phyloP scores from a whole-genome alignment of 2,888 invertebrate genomes.

The Ecliptopera silaceata region DNA sequence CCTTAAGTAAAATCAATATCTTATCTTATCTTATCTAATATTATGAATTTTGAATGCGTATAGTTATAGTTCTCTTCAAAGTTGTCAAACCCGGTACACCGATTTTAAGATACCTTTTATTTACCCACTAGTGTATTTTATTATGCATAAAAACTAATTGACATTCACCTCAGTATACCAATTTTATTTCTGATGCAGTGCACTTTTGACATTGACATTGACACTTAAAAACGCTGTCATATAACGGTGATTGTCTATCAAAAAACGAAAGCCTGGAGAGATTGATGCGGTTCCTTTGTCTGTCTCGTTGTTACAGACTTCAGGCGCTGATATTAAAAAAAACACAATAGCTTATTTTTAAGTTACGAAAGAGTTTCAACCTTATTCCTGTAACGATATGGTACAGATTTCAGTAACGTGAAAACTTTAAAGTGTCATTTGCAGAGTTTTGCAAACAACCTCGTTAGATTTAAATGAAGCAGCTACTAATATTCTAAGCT shows the following conservation, averaged over 20 bases:
- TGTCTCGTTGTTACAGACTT: conserved; percentile 38
- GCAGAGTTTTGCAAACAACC: conserved; percentile 7
- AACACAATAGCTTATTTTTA: conserved; percentile 28
- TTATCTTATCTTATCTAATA: no score
- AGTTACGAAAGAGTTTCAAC: neutral
- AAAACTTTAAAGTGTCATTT: conserved; percentile 4
- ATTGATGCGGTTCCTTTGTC: conserved; percentile 43
- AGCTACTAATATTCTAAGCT: neutral
- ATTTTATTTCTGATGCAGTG: no score
- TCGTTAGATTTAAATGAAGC: neutral
- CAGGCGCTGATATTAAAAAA: conserved; percentile 40
- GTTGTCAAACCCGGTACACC: no score
- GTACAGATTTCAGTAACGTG: neutral
- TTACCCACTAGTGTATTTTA: no score
- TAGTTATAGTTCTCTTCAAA: no score
- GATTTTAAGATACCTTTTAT: no score
- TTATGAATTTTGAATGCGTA: no score
- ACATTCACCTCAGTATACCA: no score
- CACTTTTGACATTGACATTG: no score
- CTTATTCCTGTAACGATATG: neutral
- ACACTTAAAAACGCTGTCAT: neutral
- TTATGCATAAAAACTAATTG: no score
- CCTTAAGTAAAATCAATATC: no score
- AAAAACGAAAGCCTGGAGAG: conserved; percentile 14
- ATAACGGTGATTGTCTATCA: neutral